Conservation (phyloP, 2,113 vertebrate species). For the Malurus melanocephalus region DNA sequence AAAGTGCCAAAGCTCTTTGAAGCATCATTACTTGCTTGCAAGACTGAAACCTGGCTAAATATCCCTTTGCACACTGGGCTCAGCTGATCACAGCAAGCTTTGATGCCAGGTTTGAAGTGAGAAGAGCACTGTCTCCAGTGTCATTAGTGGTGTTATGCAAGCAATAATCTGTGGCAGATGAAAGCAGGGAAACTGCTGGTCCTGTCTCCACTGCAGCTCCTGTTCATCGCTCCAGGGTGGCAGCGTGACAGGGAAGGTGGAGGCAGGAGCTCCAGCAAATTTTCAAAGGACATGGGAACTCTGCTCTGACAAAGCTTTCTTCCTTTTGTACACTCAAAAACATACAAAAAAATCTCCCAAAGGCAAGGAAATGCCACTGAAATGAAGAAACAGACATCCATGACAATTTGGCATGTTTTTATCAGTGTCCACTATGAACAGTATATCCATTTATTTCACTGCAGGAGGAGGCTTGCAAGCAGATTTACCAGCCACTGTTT, state of each 20-base stretch:
- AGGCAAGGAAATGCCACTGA: background rate
- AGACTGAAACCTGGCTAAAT: background rate
- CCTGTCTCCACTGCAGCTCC: background rate
- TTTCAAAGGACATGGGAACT: background rate
- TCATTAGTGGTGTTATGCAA: background rate
- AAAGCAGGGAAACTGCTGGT: background rate
- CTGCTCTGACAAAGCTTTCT: background rate
- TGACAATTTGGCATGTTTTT: background rate
- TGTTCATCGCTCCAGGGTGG: background rate
- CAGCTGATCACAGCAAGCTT: background rate
- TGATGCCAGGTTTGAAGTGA: background rate
- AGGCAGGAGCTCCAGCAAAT: background rate
- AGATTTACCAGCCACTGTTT: background rate
- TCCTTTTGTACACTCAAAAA: background rate
- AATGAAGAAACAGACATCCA: background rate
- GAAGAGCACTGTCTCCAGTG: background rate
- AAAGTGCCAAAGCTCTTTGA: background rate
- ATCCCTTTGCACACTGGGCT: background rate
- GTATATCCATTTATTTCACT: background rate
- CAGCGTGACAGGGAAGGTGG: background rate
- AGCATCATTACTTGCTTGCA: background rate
- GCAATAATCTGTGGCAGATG: background rate
- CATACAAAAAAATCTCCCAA: background rate
- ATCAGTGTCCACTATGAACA: background rate
- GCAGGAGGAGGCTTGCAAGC: background rate